Base-by-base conservation (phyloP, 2,113 vertebrate species). In the Charadrius vociferus region DNA sequence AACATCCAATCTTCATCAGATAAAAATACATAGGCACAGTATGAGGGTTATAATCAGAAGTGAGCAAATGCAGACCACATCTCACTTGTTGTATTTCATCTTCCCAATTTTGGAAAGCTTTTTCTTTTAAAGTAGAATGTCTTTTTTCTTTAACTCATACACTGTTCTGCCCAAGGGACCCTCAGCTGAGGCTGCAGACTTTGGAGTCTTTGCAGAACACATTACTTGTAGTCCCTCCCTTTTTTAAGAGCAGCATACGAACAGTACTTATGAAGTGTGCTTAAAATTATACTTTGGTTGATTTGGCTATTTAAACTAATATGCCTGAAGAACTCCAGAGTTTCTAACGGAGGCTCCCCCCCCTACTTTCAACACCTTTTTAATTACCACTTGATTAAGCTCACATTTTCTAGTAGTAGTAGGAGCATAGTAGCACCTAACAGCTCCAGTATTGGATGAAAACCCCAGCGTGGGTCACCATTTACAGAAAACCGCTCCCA, bases 341-440 rank as follows among this genome's bases (percentile, higher is more conserved):
- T 68, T 96, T 89, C 56, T 66, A 62, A 84, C 4, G 4, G 50
- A 93, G 20, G 16, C n/a, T 79, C 7, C 8, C 34, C 34, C 9
- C 26, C 32, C 19, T 2, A 21, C 32, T 16, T 81, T 71, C 61
- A 82, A 66, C 8, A 81, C 14, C 21, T 91, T 39, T 72, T 87
- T 26, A 90, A 77, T 77, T 58, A 88, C 61, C 81, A 67, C 34
- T 77, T 80, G 77, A 92, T 80, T 83, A 94, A 77, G 36, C 29
- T 84, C 27, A 87, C 58, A 14, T 90, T 77, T 72, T 72, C 49
- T 78, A 55, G 49, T 4, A 71, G 18, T 0, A 89, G 30, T 0
- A 82, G 24, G 14, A 88, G 34, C 24, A 58, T 1, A 63, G 70
- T 4, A 77, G 79, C 62, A 70, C 27, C 66, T 77, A 80, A 62